Evolutionary conservation across 2,113 vertebrate genomes (phyloP), one percentile per base, ranked within the genome.

Genomic region (Rhagologus leucostigma): DNA sequence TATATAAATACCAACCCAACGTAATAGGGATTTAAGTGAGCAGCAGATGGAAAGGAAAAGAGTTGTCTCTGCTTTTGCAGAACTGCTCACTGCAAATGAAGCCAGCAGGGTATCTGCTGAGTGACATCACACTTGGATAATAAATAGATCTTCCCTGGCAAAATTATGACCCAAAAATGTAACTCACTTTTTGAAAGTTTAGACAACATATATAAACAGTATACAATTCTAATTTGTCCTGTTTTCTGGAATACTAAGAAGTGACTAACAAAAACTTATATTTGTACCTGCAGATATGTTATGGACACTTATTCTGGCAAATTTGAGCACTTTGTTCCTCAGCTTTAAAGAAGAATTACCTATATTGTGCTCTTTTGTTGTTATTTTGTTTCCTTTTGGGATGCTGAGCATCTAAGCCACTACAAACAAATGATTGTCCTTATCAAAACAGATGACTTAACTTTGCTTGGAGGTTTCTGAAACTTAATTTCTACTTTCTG

Each of bases 1-100:
- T 93, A 83, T 93, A 95, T 88, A 95, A 96, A 93, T 91, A 94
- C 71, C 93, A 95, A 41, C 27, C 23, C 60, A 93, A 47, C 5
- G 39, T 63, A 91, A 95, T 47, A 76, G 73, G 82, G 80, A 83
- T 91, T 94, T 82, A 89, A 91, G 74, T 55, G 67, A 94, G 87
- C 50, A 52, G 81, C 87, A 95, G 95, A 95, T 95, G 93, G 90
- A 93, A 92, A 84, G 55, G 30, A 55, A 49, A 78, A 50, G 79
- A 57, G 87, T 89, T 95, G 84, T 53, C 74, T 73, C 18, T 42
- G 81, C 35, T 94, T 78, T 47, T 90, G 67, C 42, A 64, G 84
- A 95, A 52, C 37, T 76, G 70, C 89, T 94, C 85, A 85, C 63
- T 10, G 0, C 79, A 95, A 96, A 96, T 83, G 87, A 74, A 94